Evolutionary conservation across 2,797 vertebrate species (phyloP).

Genomic region (Sebastes itinus): DNA sequence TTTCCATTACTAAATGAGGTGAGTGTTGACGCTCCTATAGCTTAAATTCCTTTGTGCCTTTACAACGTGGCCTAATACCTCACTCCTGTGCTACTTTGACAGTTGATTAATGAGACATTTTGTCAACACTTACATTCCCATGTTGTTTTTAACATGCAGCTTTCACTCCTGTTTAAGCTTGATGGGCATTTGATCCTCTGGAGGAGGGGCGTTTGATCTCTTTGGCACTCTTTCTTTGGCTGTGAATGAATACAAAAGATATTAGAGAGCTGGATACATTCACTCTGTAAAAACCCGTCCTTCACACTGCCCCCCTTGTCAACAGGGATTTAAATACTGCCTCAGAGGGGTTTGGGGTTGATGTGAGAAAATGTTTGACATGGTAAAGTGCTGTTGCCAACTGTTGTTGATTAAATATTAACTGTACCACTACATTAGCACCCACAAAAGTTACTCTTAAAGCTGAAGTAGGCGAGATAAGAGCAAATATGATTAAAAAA

Average conservation of each 20-base stretch:
- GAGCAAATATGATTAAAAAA: too few species aligned
- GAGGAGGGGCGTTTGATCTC: neutral
- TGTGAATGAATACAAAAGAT: constrained; percentile 21
- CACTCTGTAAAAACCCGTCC: neutral
- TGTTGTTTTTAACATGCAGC: neutral
- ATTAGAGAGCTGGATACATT: neutral
- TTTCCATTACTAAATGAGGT: neutral
- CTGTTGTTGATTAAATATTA: neutral
- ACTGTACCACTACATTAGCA: neutral
- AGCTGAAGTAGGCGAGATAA: too few species aligned
- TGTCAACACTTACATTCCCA: neutral
- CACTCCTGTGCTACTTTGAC: neutral
- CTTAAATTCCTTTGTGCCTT: neutral
- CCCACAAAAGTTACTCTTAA: neutral
- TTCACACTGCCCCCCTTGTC: neutral
- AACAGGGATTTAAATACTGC: neutral
- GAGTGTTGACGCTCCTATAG: neutral
- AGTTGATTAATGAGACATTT: neutral
- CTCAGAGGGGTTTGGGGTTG: neutral
- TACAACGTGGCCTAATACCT: too few species aligned
- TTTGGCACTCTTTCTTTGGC: neutral
- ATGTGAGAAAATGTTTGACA: neutral
- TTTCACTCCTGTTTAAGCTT: constrained; percentile 7
- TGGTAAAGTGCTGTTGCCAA: neutral
- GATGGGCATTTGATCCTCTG: neutral